Percentiles rank a stretch among this genome's conserved stretches.
Evolutionary conservation across 2,888 invertebrate species (phyloP).

Genomic region (Xestobium rufovillosum): DNA sequence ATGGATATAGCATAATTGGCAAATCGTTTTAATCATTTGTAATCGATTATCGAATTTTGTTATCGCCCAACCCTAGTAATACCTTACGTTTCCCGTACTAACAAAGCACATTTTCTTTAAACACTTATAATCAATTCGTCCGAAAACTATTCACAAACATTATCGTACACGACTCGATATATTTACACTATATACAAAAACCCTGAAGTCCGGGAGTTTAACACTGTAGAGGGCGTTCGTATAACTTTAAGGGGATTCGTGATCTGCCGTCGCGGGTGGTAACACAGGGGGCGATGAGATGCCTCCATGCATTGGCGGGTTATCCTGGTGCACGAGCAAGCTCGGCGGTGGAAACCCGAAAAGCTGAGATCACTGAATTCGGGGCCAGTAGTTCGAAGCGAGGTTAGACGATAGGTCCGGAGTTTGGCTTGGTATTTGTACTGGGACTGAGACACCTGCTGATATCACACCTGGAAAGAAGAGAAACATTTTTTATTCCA

Average conservation of each 20-base stretch:
- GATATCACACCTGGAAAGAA: conserved; percentile 74
- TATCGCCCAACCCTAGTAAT: too few species aligned
- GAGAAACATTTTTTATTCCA: conserved; percentile 8
- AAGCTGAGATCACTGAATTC: conserved; percentile 89
- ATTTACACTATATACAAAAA: conserved; percentile 35
- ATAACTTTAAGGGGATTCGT: conserved; percentile 24
- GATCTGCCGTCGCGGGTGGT: conserved; percentile 43
- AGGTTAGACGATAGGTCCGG: conserved; percentile 66
- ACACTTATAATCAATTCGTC: too few species aligned
- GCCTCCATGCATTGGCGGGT: conserved; percentile 51
- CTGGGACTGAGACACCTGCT: conserved; percentile 85
- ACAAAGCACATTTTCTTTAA: too few species aligned
- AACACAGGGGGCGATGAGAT: conserved; percentile 46
- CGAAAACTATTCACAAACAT: too few species aligned
- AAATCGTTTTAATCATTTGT: too few species aligned
- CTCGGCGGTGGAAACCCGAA: conserved; percentile 77
- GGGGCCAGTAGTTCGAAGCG: conserved; percentile 75
- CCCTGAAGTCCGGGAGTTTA: conserved; percentile 35
- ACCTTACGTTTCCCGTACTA: too few species aligned
- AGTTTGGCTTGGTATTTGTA: conserved; percentile 83
- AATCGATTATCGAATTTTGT: too few species aligned
- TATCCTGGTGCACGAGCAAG: conserved; percentile 58
- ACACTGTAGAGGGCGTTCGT: conserved; percentile 18
- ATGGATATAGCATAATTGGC: too few species aligned
- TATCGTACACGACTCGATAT: conserved; percentile 4